Evolutionary conservation across 2,797 vertebrate genomes (phyloP).

Genomic region (Iguana delicatissima): DNA sequence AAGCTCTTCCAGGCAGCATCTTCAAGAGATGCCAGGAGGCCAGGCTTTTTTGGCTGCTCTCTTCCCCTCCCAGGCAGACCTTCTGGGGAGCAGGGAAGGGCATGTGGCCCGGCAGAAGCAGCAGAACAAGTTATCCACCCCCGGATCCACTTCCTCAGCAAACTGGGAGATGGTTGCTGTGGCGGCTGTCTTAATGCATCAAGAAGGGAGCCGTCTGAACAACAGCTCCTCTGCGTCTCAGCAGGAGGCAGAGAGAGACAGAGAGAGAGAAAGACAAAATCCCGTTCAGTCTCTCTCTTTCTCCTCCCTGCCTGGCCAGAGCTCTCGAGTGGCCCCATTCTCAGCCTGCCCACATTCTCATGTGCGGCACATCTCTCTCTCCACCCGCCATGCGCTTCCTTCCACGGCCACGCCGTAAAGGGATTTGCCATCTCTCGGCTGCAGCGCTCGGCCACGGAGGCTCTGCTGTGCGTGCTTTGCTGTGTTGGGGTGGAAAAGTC

Average conservation of each 20-base stretch:
- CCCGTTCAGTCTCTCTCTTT: conserved; percentile 25
- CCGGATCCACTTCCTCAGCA: background rate
- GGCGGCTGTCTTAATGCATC: background rate
- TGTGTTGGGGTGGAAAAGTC: too few relatives aligned
- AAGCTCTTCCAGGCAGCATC: too few relatives aligned
- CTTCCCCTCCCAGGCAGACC: background rate
- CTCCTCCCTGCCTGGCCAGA: background rate
- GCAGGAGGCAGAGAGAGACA: conserved; percentile 53
- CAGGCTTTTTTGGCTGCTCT: too few relatives aligned
- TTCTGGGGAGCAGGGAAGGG: background rate
- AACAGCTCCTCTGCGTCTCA: conserved; percentile 39
- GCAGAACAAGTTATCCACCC: background rate
- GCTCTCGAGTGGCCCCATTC: conserved; percentile 55
- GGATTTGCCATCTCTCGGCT: conserved; percentile 41
- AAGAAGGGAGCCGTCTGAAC: background rate
- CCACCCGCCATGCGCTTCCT: conserved; percentile 13
- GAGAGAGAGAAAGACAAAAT: conserved; percentile 61
- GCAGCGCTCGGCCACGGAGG: background rate
- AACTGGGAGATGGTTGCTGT: background rate
- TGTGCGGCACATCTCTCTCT: conserved; percentile 28
- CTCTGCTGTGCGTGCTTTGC: too few relatives aligned
- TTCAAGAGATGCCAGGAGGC: too few relatives aligned
- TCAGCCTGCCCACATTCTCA: conserved; percentile 72
- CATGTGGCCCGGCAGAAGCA: background rate
- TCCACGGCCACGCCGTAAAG: background rate